A percentile compares a stretch with the other conserved stretches of the same genome.
Conservation (phyloP, 2,113 vertebrate species). For the Acanthisitta chloris region DNA sequence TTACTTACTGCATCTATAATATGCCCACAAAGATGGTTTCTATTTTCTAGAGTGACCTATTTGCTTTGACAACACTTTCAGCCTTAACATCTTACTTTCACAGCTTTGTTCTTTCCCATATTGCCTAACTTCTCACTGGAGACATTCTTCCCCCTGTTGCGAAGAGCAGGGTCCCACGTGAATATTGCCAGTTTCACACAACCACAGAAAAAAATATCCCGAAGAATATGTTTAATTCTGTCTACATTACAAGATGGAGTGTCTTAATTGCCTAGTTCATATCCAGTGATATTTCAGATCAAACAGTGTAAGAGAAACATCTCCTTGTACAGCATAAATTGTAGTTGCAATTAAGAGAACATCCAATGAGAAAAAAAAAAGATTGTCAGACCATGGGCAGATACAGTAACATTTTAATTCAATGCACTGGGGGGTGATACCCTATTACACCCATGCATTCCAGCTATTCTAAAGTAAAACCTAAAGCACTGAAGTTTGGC, state of each 20-base stretch:
- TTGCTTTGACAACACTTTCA: background rate
- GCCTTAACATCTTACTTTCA: background rate
- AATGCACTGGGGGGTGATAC: background rate
- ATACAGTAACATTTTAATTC: background rate
- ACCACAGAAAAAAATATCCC: background rate
- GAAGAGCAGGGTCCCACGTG: background rate
- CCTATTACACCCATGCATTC: background rate
- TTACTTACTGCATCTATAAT: background rate
- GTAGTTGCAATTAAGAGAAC: background rate
- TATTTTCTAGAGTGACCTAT: background rate
- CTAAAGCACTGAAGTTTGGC: background rate
- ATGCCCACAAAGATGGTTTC: background rate
- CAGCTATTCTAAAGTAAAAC: background rate
- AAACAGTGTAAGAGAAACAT: background rate
- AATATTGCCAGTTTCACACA: background rate
- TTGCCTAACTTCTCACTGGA: background rate
- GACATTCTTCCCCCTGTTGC: background rate
- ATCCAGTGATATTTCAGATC: background rate
- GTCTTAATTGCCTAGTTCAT: background rate
- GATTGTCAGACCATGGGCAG: background rate
- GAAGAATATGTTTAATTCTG: background rate
- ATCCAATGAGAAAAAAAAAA: background rate
- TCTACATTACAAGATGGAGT: background rate
- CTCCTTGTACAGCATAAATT: background rate
- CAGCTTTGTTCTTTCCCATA: background rate